Conservation (phyloP, 2,888 invertebrate genomes). For the Aphidius colemani region DNA sequence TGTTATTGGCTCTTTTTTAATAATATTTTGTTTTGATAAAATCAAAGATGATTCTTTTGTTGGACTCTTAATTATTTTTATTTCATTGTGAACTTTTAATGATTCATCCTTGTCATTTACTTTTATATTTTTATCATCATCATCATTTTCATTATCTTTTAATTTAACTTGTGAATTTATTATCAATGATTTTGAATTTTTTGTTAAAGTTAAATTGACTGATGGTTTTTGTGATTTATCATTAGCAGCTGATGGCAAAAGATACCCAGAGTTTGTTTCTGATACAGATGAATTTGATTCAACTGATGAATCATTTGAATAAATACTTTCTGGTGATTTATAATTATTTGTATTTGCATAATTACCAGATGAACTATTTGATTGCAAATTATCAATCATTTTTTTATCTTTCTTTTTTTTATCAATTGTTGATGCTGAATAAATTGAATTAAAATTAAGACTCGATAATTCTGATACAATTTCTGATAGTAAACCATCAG, state of each 20-base stretch:
- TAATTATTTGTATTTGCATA: constrained; percentile 67
- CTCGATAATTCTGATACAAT: constrained; percentile 88
- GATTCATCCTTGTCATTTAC: constrained; percentile 43
- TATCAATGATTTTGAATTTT: constrained; percentile 15
- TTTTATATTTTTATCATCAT: too few species aligned
- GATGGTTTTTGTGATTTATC: constrained; percentile 33
- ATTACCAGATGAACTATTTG: constrained; percentile 59
- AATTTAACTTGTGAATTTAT: background rate
- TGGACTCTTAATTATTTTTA: constrained; percentile 41
- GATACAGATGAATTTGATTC: constrained; percentile 67
- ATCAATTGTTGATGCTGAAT: constrained; percentile 71
- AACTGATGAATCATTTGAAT: constrained; percentile 61
- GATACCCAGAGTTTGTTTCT: constrained; percentile 74
- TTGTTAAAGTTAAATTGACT: constrained; percentile 35
- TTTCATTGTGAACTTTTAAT: constrained; percentile 46
- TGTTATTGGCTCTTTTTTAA: constrained; percentile 34
- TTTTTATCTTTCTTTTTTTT: constrained; percentile 36
- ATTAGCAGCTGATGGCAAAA: constrained; percentile 68
- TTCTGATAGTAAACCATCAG: constrained; percentile 80
- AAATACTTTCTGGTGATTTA: constrained; percentile 68
- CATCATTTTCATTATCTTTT: too few species aligned
- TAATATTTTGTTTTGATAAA: constrained; percentile 42
- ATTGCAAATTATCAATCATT: constrained; percentile 40
- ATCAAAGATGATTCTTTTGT: constrained; percentile 37
- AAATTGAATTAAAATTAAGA: constrained; percentile 84